These are phyloP conservation scores for Neolamprologus devosi DNA, from an alignment of 2,113 vertebrate genomes.

Conservation along the genomic window DNA sequence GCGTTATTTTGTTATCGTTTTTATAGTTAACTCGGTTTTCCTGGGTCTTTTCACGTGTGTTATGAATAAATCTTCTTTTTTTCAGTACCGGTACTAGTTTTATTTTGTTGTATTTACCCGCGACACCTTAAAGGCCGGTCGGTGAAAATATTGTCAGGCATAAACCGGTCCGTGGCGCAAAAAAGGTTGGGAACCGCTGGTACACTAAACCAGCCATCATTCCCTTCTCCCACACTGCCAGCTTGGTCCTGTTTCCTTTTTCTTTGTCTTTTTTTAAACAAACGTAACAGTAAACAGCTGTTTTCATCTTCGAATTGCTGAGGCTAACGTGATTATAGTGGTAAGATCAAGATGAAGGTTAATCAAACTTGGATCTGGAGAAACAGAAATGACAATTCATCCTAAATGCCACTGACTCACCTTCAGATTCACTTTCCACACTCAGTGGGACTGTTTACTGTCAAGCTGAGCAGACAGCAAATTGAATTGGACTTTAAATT, in stretches of 20 bases:
- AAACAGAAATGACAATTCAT: background rate
- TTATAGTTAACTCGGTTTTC: fast-evolving
- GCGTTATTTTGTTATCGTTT: too few species aligned
- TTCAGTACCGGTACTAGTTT: fast-evolving
- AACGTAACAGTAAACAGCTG: background rate
- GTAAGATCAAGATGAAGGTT: background rate
- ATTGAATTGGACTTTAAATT: background rate
- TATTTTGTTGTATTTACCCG: too few species aligned
- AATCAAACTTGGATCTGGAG: background rate
- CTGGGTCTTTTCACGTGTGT: too few species aligned
- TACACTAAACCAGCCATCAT: background rate
- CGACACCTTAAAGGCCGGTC: too few species aligned
- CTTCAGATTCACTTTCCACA: background rate
- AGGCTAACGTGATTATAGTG: background rate
- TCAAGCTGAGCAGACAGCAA: background rate
- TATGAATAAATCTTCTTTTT: too few species aligned
- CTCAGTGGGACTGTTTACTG: background rate
- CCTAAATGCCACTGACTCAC: background rate
- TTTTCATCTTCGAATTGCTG: background rate
- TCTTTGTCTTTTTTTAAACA: background rate
- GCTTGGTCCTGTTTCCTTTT: background rate
- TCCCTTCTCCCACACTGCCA: background rate
- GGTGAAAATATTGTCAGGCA: too few species aligned
- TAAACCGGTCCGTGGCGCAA: too few species aligned
- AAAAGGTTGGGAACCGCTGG: too few species aligned